These are phyloP conservation scores for Melanotaenia parkinsoni DNA, from an alignment of 2,797 vertebrate species.

Conservation along the genomic window DNA sequence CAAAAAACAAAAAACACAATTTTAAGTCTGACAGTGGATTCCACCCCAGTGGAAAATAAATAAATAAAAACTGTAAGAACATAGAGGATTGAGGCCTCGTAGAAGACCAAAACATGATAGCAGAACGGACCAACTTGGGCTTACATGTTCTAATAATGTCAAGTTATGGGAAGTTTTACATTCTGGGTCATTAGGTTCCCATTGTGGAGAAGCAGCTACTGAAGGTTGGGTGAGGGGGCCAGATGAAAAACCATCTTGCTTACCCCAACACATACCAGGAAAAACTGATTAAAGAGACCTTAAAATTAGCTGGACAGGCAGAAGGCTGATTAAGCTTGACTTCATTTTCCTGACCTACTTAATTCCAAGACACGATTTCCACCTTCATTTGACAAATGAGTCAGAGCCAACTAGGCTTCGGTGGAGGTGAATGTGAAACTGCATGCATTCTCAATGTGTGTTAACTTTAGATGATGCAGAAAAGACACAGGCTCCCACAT, in stretches of 20 bases:
- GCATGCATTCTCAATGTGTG: not conserved
- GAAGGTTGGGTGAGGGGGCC: not conserved
- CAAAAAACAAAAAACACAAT: not conserved
- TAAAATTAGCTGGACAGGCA: conserved; percentile 43
- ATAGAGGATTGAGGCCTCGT: not conserved
- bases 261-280: conserved; percentile 26
- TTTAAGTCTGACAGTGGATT: not conserved
- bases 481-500: conserved; percentile 4
- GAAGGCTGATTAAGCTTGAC: conserved; percentile 50
- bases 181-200: conserved; percentile 1
- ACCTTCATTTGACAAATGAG: conserved; percentile 51
- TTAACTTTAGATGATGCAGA: conserved; percentile 12
- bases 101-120: not conserved
- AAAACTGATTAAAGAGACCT: conserved; percentile 43
- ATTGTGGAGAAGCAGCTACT: not conserved
- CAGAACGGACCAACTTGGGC: not conserved
- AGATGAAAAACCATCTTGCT: conserved; percentile 6
- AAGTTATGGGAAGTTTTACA: not conserved
- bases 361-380: conserved; percentile 44
- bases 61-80: no score
- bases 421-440: conserved; percentile 22
- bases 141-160: not conserved
- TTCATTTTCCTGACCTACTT: conserved; percentile 59
- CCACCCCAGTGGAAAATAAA: no score
- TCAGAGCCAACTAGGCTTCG: conserved; percentile 27